A percentile compares a stretch with the other conserved stretches of the same genome.
Evolutionary conservation across 2,797 vertebrate genomes (phyloP).

Genomic region (Sebastes ruberrimus): DNA sequence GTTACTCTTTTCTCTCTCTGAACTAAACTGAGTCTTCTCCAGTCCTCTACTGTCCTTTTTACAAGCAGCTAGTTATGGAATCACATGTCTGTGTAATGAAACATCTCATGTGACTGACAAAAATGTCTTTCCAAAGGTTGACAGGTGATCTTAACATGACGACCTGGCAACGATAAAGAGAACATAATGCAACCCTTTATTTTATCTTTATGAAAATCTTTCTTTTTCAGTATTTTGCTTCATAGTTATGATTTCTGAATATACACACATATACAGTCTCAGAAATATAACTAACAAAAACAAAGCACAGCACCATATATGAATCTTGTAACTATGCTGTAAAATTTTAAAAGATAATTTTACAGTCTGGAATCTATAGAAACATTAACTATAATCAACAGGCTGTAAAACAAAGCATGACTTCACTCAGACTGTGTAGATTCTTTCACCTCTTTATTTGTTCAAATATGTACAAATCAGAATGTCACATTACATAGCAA

Average conservation of each 20-base stretch:
- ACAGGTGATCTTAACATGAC: conserved; percentile 1
- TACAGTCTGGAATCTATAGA: not conserved
- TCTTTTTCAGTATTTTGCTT: not conserved
- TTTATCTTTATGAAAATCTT: not conserved
- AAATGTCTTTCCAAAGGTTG: conserved; percentile 42
- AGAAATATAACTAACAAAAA: not conserved
- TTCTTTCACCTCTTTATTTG: conserved; percentile 56
- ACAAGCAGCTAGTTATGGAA: conserved; percentile 7
- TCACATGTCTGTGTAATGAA: conserved; percentile 56
- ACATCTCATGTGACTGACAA: conserved; percentile 57
- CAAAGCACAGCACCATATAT: not conserved
- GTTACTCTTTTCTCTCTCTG: not conserved
- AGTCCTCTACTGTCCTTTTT: conserved; percentile 12
- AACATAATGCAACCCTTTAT: not conserved
- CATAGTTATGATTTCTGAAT: not conserved
- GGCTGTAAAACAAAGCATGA: not conserved
- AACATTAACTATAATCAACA: not conserved
- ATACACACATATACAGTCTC: not conserved
- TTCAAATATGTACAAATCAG: conserved; percentile 77
- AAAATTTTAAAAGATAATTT: not conserved
- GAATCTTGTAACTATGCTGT: not conserved
- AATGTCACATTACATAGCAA: conserved; percentile 82
- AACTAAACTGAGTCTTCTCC: not conserved
- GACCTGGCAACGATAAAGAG: not conserved
- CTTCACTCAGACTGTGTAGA: not conserved